Conservation (phyloP, 2,113 vertebrate genomes). For the Lates calcarifer region DNA sequence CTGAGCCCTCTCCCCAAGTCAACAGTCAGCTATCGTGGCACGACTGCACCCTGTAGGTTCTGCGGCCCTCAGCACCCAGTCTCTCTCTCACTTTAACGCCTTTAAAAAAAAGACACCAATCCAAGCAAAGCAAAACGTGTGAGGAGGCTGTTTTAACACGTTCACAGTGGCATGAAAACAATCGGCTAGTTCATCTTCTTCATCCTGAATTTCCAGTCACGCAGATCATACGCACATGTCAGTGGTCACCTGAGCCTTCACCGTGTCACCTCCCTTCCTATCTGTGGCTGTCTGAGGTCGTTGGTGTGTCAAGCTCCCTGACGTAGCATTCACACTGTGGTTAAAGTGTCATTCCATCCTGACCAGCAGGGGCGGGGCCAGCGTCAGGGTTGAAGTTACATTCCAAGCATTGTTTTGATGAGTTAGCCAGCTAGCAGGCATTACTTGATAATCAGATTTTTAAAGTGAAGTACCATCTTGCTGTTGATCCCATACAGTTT, state of each 20-base stretch:
- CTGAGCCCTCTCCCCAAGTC: background rate
- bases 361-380: background rate
- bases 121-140: no score
- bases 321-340: background rate
- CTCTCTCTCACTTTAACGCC: no score
- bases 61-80: no score
- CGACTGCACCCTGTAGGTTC: no score
- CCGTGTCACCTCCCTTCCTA: accelerated
- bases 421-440: no score
- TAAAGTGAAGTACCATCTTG: background rate
- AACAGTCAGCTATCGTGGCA: no score
- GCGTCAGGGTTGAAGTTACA: background rate
- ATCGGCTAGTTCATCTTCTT: no score
- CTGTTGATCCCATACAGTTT: background rate
- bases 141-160: no score
- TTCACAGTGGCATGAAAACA: no score
- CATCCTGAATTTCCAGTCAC: background rate
- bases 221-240: no score
- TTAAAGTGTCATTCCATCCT: slow-evolving; percentile 15
- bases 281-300: background rate
- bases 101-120: no score
- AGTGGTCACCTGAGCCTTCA: background rate
- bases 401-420: background rate
- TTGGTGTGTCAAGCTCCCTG: background rate
- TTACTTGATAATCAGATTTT: background rate